Conservation (phyloP, 2,113 vertebrate species). For the Hoplias malabaricus region DNA sequence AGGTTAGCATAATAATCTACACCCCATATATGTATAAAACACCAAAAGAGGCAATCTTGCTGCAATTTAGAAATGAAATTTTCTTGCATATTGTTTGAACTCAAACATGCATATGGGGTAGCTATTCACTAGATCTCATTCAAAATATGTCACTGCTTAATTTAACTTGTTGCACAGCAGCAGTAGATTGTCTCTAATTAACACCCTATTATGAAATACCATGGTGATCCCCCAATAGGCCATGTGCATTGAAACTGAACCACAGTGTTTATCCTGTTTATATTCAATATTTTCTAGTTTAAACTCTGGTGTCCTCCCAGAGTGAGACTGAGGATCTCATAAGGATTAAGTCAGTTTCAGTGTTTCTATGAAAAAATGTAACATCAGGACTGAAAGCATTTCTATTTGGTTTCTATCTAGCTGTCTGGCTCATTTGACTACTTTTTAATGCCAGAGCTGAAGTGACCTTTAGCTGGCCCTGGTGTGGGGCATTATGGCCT, state of each 20-base stretch:
- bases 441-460: not conserved
- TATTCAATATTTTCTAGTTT: not conserved
- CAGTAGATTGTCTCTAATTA: not conserved
- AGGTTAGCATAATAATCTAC: not conserved
- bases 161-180: not conserved
- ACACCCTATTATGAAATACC: not conserved
- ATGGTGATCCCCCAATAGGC: not conserved
- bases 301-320: not conserved
- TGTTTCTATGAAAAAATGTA: not conserved
- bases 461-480: constrained; percentile 60
- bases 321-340: not conserved
- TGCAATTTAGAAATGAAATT: no score
- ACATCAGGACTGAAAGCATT: not conserved
- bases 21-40: no score
- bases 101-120: not conserved
- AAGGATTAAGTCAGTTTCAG: not conserved
- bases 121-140: no score
- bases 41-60: no score
- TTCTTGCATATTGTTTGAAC: not conserved
- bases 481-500: constrained; percentile 38
- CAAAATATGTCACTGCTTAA: not conserved
- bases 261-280: not conserved
- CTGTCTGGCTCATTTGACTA: constrained; percentile 8
- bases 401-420: not conserved
- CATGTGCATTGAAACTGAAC: not conserved